Evolutionary conservation across 2,797 vertebrate genomes (phyloP).

Genomic region (Brotogeris chrysoptera): DNA sequence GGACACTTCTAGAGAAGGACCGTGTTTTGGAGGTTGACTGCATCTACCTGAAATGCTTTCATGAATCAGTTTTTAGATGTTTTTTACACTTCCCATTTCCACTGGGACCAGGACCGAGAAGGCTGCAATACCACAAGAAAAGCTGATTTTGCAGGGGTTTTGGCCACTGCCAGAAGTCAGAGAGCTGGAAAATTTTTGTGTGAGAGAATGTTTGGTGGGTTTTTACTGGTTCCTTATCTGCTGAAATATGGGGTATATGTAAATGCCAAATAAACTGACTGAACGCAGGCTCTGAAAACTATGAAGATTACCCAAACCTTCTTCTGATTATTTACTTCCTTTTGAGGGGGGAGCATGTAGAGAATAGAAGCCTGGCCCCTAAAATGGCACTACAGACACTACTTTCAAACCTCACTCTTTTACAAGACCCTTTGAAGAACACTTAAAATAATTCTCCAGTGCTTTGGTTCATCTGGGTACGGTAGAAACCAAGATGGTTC

Average conservation of each 20-base stretch:
- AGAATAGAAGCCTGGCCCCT: background rate
- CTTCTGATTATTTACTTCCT: background rate
- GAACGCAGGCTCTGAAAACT: background rate
- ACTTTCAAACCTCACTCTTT: background rate
- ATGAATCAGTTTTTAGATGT: background rate
- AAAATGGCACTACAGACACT: background rate
- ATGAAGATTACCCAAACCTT: background rate
- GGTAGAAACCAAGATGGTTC: background rate
- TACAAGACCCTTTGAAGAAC: background rate
- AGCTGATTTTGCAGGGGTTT: background rate
- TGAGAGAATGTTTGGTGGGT: background rate
- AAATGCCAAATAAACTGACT: background rate
- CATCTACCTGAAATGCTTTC: background rate
- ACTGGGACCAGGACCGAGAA: background rate
- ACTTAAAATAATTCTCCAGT: background rate
- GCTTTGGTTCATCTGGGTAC: background rate
- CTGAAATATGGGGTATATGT: background rate
- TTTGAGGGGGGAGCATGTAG: rapidly evolving
- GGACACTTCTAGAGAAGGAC: background rate
- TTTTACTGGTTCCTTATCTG: background rate
- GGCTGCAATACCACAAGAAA: background rate
- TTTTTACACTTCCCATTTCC: background rate
- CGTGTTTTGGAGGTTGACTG: background rate
- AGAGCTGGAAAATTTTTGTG: background rate
- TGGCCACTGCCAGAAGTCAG: background rate